Base-by-base conservation (phyloP, 2,797 vertebrate species). In the Apodemus agrarius region DNA sequence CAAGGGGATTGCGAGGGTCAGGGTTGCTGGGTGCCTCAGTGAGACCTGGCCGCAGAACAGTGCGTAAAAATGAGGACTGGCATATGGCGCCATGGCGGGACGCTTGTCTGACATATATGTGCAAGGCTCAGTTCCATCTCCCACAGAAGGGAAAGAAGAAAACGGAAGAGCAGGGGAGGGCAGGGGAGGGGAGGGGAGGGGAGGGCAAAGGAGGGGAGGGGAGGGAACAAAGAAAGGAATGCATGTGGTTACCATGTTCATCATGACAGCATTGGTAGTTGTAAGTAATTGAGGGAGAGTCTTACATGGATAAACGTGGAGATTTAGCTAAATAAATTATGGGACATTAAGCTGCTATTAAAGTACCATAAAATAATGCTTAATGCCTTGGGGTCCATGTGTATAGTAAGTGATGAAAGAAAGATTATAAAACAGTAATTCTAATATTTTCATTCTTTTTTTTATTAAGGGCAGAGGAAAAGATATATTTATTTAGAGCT, bases 291-390 rank as follows among this genome's bases (percentile, higher is more conserved):
- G 34, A 40, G 17, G 6, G 4, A n/a, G 29, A 4, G n/a, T 74
- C 52, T 37, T 16, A 2, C 24, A 17, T 81, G 59, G 80, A 40
- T 78, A 26, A 82, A 91, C 37, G 14, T 90, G 49, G 43, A 61
- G 9, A 34, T 29, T 9, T 78, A 12, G 4, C 74, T 89, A 79
- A 86, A 76, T 81, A 95, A 87, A 85, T 72, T 79, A 54, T 61
- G 84, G 17, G 54, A 54, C 52, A 74, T 72, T 95, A 67, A 65
- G 61, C 59, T 84, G 76, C 84, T 67, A 21, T 49, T 84, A 16
- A 90, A 81, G 57, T 85, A 54, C 76, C 91, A 82, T 92, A 89
- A 67, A 93, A 91, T 67, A 89, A 43, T 83, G 6, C 52, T 81
- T 75, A 69, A 79, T 82, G 63, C 49, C 34, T 29, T 76, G 40